These are phyloP conservation scores for Colaptes auratus DNA, from an alignment of 2,113 vertebrate genomes.

Conservation along the genomic window DNA sequence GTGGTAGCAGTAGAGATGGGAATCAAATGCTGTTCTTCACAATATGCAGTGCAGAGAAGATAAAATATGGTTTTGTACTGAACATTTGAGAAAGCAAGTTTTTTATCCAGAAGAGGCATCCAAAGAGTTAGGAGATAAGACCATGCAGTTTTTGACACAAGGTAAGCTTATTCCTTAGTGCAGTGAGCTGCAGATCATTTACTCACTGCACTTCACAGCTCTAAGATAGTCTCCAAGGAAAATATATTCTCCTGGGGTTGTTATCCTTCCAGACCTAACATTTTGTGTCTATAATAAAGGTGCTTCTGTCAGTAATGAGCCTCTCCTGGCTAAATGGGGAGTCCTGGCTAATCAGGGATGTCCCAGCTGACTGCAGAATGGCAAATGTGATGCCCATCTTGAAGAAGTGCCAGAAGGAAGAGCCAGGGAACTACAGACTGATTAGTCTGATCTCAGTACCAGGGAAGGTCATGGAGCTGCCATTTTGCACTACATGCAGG, in stretches of 20 bases:
- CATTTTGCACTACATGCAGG: too few species aligned
- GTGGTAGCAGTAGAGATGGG: neutral
- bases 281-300: neutral
- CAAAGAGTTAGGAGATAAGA: neutral
- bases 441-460: too few species aligned
- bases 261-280: accelerated
- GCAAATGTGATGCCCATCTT: too few species aligned
- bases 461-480: too few species aligned
- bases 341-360: too few species aligned
- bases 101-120: neutral
- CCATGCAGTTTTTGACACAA: neutral
- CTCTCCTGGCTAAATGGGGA: too few species aligned
- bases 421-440: too few species aligned
- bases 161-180: neutral
- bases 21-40: neutral
- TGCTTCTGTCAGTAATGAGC: neutral
- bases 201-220: neutral
- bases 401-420: too few species aligned
- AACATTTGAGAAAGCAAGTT: neutral
- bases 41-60: neutral
- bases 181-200: neutral
- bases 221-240: neutral
- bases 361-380: too few species aligned
- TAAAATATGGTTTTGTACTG: neutral
- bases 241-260: neutral